Conservation (phyloP, 2,888 invertebrate species). For the Mallateleia sp. region DNA sequence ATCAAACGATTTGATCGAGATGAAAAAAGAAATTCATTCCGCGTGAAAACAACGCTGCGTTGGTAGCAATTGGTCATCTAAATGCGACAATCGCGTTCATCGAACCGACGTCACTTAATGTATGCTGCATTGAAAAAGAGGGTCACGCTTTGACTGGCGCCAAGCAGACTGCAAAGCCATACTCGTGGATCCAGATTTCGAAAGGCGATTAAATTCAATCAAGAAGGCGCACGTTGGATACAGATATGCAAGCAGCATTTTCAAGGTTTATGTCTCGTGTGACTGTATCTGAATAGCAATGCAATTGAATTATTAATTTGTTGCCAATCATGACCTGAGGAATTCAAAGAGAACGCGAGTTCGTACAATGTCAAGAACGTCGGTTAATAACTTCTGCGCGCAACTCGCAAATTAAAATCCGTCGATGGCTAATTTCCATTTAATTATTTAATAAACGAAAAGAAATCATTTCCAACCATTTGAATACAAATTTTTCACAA, state of each 20-base stretch:
- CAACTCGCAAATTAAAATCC: too few species aligned
- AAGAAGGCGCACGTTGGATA: conserved; percentile 64
- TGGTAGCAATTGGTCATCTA: conserved; percentile 67
- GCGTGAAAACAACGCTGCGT: conserved; percentile 72
- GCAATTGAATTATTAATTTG: conserved; percentile 73
- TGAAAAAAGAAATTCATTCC: too few species aligned
- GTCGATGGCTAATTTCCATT: too few species aligned
- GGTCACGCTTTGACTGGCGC: conserved; percentile 73
- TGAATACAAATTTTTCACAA: too few species aligned
- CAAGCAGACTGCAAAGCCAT: conserved; percentile 71
- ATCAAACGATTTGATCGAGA: too few species aligned
- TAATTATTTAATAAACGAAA: too few species aligned
- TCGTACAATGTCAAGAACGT: conserved; percentile 51
- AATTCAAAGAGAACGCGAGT: conserved; percentile 18
- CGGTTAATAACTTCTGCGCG: too few species aligned
- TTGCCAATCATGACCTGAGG: conserved; percentile 57
- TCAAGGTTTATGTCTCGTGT: conserved; percentile 68
- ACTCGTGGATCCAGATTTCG: conserved; percentile 77
- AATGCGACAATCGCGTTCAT: conserved; percentile 74
- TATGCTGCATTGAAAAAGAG: conserved; percentile 75
- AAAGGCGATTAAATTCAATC: conserved; percentile 77
- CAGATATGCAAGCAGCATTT: conserved; percentile 65
- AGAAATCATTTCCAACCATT: too few species aligned
- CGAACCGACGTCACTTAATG: conserved; percentile 74
- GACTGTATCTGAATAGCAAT: conserved; percentile 60